These are phyloP conservation scores for Ascaphus truei DNA, from an alignment of 2,113 vertebrate genomes.

Conservation along the genomic window DNA sequence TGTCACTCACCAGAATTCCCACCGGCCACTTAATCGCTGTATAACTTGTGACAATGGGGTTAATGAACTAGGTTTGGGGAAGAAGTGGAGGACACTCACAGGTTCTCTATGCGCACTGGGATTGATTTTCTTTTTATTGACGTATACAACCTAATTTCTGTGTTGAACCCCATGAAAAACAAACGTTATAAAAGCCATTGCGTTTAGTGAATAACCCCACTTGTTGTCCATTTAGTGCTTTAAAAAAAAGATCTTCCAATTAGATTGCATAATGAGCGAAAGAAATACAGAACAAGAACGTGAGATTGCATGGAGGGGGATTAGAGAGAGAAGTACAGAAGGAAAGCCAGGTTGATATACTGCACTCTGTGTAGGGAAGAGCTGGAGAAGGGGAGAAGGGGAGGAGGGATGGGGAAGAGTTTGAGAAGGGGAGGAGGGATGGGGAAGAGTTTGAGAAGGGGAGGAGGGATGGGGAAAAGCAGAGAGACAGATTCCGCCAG, in stretches of 20 bases:
- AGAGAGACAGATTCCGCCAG: neutral
- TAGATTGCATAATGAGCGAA: neutral
- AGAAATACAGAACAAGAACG: neutral
- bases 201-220: neutral
- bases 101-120: too few species aligned
- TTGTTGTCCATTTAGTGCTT: neutral
- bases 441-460: neutral
- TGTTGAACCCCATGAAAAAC: neutral
- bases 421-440: rapidly evolving
- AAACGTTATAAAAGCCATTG: neutral
- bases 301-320: slow-evolving; percentile 17
- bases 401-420: rapidly evolving
- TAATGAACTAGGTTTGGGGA: too few species aligned
- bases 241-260: too few species aligned
- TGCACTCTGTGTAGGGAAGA: neutral
- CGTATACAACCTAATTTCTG: neutral
- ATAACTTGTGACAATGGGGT: too few species aligned
- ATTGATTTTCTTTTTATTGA: neutral
- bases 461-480: neutral
- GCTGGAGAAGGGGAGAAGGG: rapidly evolving
- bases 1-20: too few species aligned
- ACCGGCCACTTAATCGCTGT: too few species aligned
- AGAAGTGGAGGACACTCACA: too few species aligned
- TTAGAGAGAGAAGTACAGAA: neutral
- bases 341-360: too few species aligned